Evolutionary conservation across 2,888 invertebrate species (phyloP), one percentile per base, ranked within the genome.

Genomic region (Nephrotoma appendiculata): DNA sequence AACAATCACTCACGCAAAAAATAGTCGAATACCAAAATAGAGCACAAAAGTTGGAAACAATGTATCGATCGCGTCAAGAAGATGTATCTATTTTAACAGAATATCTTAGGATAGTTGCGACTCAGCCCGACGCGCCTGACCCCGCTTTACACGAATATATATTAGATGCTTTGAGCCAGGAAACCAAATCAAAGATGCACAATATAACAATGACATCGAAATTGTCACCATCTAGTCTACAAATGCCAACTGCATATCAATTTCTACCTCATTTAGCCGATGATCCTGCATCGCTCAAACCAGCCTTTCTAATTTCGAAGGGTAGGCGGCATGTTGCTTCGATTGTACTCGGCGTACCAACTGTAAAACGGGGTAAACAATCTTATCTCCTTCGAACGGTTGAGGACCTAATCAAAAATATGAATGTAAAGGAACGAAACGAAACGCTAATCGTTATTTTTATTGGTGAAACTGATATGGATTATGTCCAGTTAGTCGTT

Each of bases 211-310:
- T 93, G 85, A 89, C 89, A 48, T 91, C 92, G 90, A 91, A 92
- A 87, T 92, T 92, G 86, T 91, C 92, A 31, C 31, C 31, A 87
- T 91, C 91, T 86, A 91, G 91, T 88, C 92, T 97, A 84, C 94
- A 96, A 87, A 92, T 96, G 87, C 97, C 97, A 1, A 96, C 96
- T 88, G 94, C 96, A 87, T 96, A 95, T 91, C 95, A 96, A 90
- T 96, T 97, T 90, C 92, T 98, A 89, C 98, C 98, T 1, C 97
- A 98, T 91, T 93, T 98, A 85, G 93, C 97, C 88, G 95, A 95
- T 88, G 95, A 96, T 90, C 95, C 95, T 0, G 92, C 94, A 88
- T 96, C 96, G 89, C 92, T 98, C 87, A 93, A 95, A 87, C 96
- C 98, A 1, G 95, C 96, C 9, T 96, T 95, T 90, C 93, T 96